Percentiles rank a stretch among this genome's conserved stretches.
Conservation (phyloP, 2,888 invertebrate genomes). For the Lepidocyrtoides sp. region DNA sequence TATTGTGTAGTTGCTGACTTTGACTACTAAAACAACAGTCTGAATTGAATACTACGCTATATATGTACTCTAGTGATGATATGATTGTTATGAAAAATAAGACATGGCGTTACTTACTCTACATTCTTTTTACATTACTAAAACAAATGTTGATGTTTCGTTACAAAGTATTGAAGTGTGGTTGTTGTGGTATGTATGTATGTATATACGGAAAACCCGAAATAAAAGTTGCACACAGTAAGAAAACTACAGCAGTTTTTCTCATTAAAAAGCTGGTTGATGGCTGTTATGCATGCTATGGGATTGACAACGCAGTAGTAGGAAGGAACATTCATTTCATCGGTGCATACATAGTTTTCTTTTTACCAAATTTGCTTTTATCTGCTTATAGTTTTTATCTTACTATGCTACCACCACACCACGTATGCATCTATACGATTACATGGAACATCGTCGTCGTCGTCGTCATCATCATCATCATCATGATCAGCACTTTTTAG, state of each 20-base stretch:
- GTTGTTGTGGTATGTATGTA: neutral
- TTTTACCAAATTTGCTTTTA: neutral
- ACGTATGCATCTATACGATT: neutral
- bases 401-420: no score
- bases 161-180: neutral
- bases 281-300: neutral
- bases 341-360: neutral
- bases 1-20: no score
- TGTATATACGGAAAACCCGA: slow-evolving; percentile 28
- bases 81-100: no score
- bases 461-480: neutral
- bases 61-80: no score
- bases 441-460: slow-evolving; percentile 17
- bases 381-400: neutral
- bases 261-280: neutral
- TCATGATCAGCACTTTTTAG: neutral
- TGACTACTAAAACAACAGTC: no score
- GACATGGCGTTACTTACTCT: no score
- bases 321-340: neutral
- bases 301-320: neutral
- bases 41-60: no score
- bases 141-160: neutral
- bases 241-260: neutral
- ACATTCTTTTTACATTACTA: neutral
- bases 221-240: neutral